Base-by-base conservation (phyloP, 2,113 vertebrate species). In the Salvelinus namaycush region DNA sequence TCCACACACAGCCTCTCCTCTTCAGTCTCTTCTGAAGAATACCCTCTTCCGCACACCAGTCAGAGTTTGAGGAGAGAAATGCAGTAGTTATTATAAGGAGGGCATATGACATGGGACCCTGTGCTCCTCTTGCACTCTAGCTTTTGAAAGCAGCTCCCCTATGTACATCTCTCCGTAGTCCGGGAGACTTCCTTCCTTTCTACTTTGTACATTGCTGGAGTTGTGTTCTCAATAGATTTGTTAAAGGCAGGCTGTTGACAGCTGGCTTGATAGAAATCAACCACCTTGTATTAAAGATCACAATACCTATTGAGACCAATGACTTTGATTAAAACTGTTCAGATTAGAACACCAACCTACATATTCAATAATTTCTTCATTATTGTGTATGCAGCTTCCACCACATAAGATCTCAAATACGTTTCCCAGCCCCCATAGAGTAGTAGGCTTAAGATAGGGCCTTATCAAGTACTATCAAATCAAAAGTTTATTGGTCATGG, bases 381-480 rank as follows among this genome's bases (percentile, higher is more conserved):
- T 20, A 20, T 57, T 57, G 7, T 62, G 59, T 62, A 24, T 62
- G 18, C n/a, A n/a, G 59, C n/a, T 22, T 7, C 59, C 59, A 62
- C n/a, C 59, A 54, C 51, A 54, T 54, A 54, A 54, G 1, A 54
- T 54, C 51, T 54, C 51, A 14, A 16, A 54, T 54, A 54, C 5
- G 16, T 54, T 54, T 85, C 59, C 69, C 72, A 12, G 3, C 57
- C 78, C 68, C 72, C 75, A 86, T 74, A 88, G 81, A 84, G 11
- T 85, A 83, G 75, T 73, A 79, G 78, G 86, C 76, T 86, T 88
- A 95, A 96, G 96, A 95, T 93, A 90, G 92, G 93, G 91, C 93
- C 92, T 95, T 95, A 95, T 96, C 95, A 96, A 94, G 96, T 96
- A 95, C 93, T 94, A 93, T 11, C 39, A 44, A 12, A 44, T 11